Evolutionary conservation across 2,113 vertebrate species (phyloP), one percentile per base, ranked within the genome.

Genomic region (Phaethornis superciliosus): DNA sequence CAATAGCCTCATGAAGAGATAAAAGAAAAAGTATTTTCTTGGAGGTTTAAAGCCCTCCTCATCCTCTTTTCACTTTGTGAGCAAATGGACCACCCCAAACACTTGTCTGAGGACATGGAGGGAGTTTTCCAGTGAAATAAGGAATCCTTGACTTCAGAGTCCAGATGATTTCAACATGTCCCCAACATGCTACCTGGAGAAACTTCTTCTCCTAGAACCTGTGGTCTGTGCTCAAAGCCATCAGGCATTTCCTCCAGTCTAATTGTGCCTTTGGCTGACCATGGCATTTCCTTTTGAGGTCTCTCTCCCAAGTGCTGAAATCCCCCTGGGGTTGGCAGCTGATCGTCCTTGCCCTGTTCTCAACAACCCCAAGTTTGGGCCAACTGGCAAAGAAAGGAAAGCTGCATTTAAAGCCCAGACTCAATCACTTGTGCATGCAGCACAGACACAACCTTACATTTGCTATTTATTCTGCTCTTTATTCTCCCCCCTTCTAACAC

Each of bases 401-500:
- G 3, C 18, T 65, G 8, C 52, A 28, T 78, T 85, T 59, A 49
- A 55, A 68, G 11, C 26, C 42, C 19, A 63, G 15, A 4, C 47
- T 80, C 24, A 21, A 28, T n/a, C 55, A 20, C 22, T 75, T 52
- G 60, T 58, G 35, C 28, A 17, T 47, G 35, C 52, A 78, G 56
- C 69, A 51, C 64, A 63, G 33, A n/a, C 58, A 21, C 44, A 42
- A 46, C 33, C n/a, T 85, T 65, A 19, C 10, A 22, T 84, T 76
- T 87, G 77, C 52, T 91, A 47, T 88, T 78, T 44, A 71, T 88
- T 83, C 49, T 87, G 77, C 52, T 91, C 47, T 88, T 78, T 44
- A 71, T 88, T 83, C 49, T 77, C 69, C 58, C 56, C 74, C 40
- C n/a, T 78, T 64, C 76, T 91, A 95, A 91, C 71, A 85, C 22